Conservation (phyloP, 2,113 vertebrate genomes). For the Rhynchomys soricoides region DNA sequence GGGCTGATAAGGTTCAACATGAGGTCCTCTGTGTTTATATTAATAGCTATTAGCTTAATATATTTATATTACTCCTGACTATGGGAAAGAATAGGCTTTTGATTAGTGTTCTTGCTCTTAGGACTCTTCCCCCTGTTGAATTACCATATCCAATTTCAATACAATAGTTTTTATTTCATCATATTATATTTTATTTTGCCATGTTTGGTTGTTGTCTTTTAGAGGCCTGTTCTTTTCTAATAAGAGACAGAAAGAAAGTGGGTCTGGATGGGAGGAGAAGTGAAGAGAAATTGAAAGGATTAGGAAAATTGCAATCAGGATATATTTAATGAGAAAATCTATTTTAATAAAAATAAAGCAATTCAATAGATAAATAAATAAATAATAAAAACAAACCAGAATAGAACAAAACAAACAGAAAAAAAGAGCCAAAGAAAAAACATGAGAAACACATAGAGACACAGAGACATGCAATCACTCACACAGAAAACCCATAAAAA, state of each 20-base stretch:
- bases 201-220: no score
- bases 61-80: background rate
- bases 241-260: no score
- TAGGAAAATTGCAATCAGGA: background rate
- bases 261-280: background rate
- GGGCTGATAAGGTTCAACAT: no score
- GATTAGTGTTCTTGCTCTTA: no score
- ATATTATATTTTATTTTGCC: no score
- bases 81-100: no score
- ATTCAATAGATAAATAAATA: background rate
- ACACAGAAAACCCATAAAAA: background rate
- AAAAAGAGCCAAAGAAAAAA: background rate
- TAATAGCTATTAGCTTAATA: background rate
- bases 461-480: background rate
- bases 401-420: background rate
- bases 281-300: background rate
- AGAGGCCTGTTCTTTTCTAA: no score
- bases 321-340: background rate
- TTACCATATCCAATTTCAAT: no score
- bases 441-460: background rate
- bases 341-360: background rate
- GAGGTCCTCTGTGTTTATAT: background rate
- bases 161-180: no score
- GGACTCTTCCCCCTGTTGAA: no score
- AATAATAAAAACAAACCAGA: background rate